Evolutionary conservation across 2,888 invertebrate species (phyloP), one percentile per base, ranked within the genome.

Genomic region (Xestobium rufovillosum): DNA sequence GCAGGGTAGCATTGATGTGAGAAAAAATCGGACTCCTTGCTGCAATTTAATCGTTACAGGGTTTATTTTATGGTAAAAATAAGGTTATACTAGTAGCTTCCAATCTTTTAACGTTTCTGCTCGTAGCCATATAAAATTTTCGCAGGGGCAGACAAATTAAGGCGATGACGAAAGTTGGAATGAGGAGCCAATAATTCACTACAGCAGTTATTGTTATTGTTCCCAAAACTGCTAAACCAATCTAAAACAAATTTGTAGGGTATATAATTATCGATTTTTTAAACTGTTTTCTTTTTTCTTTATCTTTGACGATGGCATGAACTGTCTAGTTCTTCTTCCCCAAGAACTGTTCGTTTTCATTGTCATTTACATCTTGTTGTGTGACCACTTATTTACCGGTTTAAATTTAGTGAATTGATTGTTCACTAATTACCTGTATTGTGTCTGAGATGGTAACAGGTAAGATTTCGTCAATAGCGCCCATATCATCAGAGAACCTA

Each of bases 21-120:
- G 88, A 83, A 60, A 90, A 90, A 0, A 92, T 83, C 0, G 92
- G 92, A 66, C 89, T 88, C 40, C 85, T 75, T 36, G 81, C 84
- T 68, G 71, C 61, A 51, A 48, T 6, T 8, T 6, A n/a, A 8
- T 19, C 23, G 6, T 19, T 6, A 8, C n/a, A 19, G 23, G 6
- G 6, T 6, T n/a, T 6, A 19, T 19, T 19, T 8, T 8, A 19
- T 19, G 23, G 6, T n/a, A 6, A 19, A 19, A 8, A 19, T 19
- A 19, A 6, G 6, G 6, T 19, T 35, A 15, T 50, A 80, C 80
- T 76, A 11, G 76, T 72, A 48, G 78, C 77, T 57, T 81, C 82
- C 2, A 82, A 68, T 50, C 79, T 63, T 63, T 80, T 89, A 25
- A 88, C 63, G 53, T 82, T 82, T 14, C 87, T 66, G 14, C 86